These are phyloP conservation scores for Hippotragus niger DNA, from an alignment of 2,113 vertebrate genomes.

Conservation along the genomic window DNA sequence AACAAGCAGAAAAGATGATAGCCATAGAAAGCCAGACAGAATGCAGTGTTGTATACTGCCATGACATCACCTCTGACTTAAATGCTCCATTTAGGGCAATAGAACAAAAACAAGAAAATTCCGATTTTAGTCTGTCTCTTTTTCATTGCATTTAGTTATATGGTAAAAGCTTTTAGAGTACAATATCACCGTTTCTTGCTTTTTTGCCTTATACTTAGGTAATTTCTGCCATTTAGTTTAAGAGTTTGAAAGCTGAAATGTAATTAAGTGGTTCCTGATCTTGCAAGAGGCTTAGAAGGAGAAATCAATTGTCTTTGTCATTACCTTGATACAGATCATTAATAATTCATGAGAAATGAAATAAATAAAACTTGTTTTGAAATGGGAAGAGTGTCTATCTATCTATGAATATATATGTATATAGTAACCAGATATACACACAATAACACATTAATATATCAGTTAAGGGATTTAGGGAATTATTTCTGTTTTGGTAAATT, in stretches of 20 bases:
- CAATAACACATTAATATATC: not conserved
- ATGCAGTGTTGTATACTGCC: rapidly evolving
- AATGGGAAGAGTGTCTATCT: not conserved
- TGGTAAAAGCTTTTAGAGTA: not conserved
- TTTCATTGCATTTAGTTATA: not conserved
- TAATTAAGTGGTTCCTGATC: conserved; percentile 52
- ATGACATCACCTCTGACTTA: not conserved
- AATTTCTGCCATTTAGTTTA: conserved; percentile 49
- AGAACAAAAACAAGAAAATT: not conserved
- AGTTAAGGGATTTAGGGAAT: conserved; percentile 10
- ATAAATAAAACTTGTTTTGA: conserved; percentile 61
- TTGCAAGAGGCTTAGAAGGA: conserved; percentile 54
- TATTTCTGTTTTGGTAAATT: conserved; percentile 47
- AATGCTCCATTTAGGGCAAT: not conserved
- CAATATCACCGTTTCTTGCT: not conserved
- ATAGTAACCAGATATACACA: not conserved
- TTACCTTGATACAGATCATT: conserved; percentile 76
- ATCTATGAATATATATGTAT: not conserved
- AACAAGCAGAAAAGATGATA: not conserved
- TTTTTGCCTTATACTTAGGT: conserved; percentile 14
- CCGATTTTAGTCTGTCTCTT: not conserved
- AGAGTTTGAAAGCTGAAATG: conserved; percentile 45
- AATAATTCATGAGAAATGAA: conserved; percentile 78
- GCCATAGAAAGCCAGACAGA: not conserved
- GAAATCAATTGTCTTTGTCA: conserved; percentile 78